A percentile compares a stretch with the other conserved stretches of the same genome.
Conservation (phyloP, 2,797 vertebrate species). For the Melanotaenia pygmaea region DNA sequence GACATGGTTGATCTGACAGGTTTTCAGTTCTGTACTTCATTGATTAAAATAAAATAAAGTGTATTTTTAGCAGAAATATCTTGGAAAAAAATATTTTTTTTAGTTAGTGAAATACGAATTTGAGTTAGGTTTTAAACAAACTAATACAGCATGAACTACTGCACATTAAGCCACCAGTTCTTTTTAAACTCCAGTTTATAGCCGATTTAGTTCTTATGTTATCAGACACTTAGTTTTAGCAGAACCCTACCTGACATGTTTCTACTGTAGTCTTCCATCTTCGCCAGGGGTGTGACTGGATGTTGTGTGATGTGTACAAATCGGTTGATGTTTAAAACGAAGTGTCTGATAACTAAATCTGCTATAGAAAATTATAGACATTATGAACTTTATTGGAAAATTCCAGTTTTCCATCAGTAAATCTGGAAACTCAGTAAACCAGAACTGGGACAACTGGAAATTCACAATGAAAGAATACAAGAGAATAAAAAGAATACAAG, state of each 20-base stretch:
- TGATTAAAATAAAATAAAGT: not conserved
- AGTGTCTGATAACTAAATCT: too few relatives aligned
- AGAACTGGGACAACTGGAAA: not conserved
- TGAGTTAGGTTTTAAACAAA: not conserved
- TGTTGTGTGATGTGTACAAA: too few relatives aligned
- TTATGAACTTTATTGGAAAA: too few relatives aligned
- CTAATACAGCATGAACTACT: not conserved
- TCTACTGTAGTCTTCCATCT: too few relatives aligned
- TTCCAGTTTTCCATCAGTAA: not conserved
- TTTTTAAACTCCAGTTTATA: not conserved
- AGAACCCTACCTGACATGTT: too few relatives aligned
- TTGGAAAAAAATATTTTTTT: slow-evolving; percentile 4
- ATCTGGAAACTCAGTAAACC: not conserved
- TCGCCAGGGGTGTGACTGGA: too few relatives aligned
- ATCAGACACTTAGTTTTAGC: too few relatives aligned
- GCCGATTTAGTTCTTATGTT: too few relatives aligned
- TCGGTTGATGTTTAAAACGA: too few relatives aligned
- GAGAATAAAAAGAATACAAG: not conserved
- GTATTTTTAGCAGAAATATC: slow-evolving; percentile 5
- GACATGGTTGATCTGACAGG: slow-evolving; percentile 23
- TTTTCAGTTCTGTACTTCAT: not conserved
- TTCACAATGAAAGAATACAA: not conserved
- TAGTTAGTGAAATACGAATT: slow-evolving; percentile 15
- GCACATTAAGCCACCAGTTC: not conserved
- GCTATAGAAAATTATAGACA: too few relatives aligned